Evolutionary conservation across 1,140 invertebrate species (phyloP).

Genomic region (Probaryconus sp.): DNA sequence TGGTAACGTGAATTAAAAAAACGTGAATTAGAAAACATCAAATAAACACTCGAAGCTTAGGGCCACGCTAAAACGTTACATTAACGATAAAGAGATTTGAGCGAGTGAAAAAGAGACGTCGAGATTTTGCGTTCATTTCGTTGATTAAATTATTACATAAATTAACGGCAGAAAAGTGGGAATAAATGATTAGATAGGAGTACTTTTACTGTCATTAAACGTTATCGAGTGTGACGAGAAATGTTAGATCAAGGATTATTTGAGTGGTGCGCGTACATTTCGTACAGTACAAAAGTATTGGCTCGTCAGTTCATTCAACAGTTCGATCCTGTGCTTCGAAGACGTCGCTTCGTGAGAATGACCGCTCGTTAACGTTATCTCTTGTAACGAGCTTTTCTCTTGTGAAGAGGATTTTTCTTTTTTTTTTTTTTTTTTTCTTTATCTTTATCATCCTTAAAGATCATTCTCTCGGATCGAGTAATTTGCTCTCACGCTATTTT

Average conservation of each 20-base stretch:
- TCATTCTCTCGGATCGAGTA: no score
- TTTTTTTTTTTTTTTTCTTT: constrained; percentile 2
- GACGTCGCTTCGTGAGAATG: constrained; percentile 55
- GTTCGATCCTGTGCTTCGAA: constrained; percentile 50
- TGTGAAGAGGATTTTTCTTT: no score
- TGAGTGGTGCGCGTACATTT: constrained; percentile 53
- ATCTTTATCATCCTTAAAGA: no score
- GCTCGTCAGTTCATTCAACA: constrained; percentile 56
- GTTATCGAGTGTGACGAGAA: constrained; percentile 57
- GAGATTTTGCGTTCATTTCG: constrained; percentile 22
- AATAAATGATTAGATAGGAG: constrained; percentile 52
- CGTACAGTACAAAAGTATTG: constrained; percentile 53
- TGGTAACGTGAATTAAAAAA: no score
- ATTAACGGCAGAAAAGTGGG: constrained; percentile 47
- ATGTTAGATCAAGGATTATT: constrained; percentile 60
- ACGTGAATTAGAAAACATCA: no score
- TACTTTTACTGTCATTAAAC: constrained; percentile 55
- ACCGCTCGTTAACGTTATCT: constrained; percentile 51
- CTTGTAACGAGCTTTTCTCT: constrained; percentile 27
- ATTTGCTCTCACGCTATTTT: no score
- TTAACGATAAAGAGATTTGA: no score
- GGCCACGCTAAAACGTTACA: no score
- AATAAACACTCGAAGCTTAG: no score
- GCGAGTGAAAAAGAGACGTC: no score
- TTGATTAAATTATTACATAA: constrained; percentile 46